phyloP scores from a whole-genome alignment of 2,113 vertebrate genomes.

The Chaenogobius annularis region DNA sequence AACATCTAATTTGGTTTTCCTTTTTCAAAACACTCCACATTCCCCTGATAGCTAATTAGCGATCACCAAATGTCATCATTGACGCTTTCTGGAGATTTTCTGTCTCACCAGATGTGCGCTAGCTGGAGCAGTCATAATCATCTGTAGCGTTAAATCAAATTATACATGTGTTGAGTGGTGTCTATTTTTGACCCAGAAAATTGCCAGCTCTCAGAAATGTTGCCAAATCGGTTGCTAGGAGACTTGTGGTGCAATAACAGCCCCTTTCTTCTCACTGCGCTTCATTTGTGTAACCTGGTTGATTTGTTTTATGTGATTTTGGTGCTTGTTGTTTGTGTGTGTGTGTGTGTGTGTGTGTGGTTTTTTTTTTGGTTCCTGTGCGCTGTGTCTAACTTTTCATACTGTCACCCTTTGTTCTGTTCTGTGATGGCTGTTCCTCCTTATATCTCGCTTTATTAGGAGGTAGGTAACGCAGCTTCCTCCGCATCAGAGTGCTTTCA shows the following conservation, averaged over 20 bases:
- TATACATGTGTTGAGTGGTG: background rate
- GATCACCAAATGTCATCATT: slow-evolving; percentile 2
- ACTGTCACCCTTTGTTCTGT: slow-evolving; percentile 78
- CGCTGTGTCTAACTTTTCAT: slow-evolving; percentile 84
- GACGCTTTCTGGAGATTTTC: background rate
- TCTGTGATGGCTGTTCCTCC: slow-evolving; percentile 91
- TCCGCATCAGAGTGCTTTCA: slow-evolving; percentile 33
- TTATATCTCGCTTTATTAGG: slow-evolving; percentile 85
- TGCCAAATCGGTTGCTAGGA: background rate
- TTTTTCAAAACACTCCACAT: background rate
- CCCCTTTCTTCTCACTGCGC: background rate
- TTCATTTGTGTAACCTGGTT: slow-evolving; percentile 22
- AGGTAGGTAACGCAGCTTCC: slow-evolving; percentile 84
- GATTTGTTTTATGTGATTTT: slow-evolving; percentile 51
- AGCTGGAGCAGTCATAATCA: background rate
- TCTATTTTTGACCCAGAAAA: background rate
- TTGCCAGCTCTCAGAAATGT: slow-evolving; percentile 12
- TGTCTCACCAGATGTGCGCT: background rate
- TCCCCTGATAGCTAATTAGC: background rate
- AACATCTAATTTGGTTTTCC: background rate
- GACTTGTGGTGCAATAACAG: slow-evolving; percentile 11
- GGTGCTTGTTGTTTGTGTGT: slow-evolving; percentile 28
- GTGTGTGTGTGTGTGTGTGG: slow-evolving; percentile 7
- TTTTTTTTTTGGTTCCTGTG: slow-evolving; percentile 70
- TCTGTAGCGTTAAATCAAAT: background rate